Conservation (phyloP, 2,888 invertebrate species). For the Leucoptera coffeella region DNA sequence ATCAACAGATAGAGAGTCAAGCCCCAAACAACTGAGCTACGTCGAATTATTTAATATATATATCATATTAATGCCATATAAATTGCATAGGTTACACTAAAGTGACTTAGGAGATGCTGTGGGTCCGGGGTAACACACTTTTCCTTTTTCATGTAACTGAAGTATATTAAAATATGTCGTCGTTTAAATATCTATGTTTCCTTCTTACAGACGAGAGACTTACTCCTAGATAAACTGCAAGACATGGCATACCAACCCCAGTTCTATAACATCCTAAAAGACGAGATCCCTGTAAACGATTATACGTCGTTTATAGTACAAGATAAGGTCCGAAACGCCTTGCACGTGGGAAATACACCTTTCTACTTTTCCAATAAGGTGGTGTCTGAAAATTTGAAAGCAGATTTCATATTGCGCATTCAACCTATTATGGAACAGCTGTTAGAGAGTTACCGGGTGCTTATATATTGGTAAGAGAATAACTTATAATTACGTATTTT, state of each 20-base stretch:
- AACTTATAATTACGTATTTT: too few relatives aligned
- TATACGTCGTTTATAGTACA: background rate
- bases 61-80: too few relatives aligned
- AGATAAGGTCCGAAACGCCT: background rate
- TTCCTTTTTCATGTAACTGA: too few relatives aligned
- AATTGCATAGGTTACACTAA: too few relatives aligned
- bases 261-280: constrained; percentile 2
- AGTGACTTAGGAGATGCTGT: too few relatives aligned
- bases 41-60: too few relatives aligned
- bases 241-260: constrained; percentile 1
- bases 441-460: constrained; percentile 55
- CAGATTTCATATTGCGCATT: constrained; percentile 63
- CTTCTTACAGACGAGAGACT: constrained; percentile 8
- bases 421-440: constrained; percentile 53
- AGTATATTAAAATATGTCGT: too few relatives aligned
- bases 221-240: constrained; percentile 1
- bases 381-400: constrained; percentile 51
- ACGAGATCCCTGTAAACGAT: background rate
- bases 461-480: constrained; percentile 56
- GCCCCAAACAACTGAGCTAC: too few relatives aligned
- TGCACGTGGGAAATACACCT: constrained; percentile 3
- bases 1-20: too few relatives aligned
- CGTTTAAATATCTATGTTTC: constrained; percentile 15
- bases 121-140: too few relatives aligned
- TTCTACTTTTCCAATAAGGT: constrained; percentile 8